Percentiles rank a stretch among this genome's conserved stretches.
Conservation (phyloP, 2,888 invertebrate species). For the Harmothoe impar region DNA sequence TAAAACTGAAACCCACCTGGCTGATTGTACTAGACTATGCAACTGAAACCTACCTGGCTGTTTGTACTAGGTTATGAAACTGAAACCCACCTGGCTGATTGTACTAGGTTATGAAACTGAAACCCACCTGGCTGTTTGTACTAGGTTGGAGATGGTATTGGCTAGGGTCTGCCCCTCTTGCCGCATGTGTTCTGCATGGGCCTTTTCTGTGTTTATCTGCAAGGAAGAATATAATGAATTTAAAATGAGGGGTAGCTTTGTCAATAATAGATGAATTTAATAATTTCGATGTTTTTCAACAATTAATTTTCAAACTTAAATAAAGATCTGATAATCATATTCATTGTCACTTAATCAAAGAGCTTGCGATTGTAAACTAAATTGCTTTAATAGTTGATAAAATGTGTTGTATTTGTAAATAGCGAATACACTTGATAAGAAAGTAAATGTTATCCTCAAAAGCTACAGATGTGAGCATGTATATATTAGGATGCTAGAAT, state of each 20-base stretch:
- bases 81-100: no score
- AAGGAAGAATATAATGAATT: constrained; percentile 59
- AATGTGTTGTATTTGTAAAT: neutral
- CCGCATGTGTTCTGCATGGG: constrained; percentile 77
- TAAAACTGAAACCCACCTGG: neutral
- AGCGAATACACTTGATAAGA: neutral
- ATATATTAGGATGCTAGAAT: no score
- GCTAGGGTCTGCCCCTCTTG: constrained; percentile 76
- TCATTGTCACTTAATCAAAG: no score
- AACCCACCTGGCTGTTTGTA: constrained; percentile 80
- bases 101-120: no score
- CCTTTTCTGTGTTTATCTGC: constrained; percentile 79
- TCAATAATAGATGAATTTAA: neutral
- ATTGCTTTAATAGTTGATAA: neutral
- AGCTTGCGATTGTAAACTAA: no score
- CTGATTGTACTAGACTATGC: no score
- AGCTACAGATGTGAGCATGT: no score
- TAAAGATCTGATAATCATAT: no score
- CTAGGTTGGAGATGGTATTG: constrained; percentile 77
- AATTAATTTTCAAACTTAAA: neutral
- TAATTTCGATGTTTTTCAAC: neutral
- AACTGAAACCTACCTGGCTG: neutral
- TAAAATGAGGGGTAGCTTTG: neutral
- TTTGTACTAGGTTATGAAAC: neutral
- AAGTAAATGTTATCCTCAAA: no score